phyloP scores from a whole-genome alignment of 2,797 vertebrate genomes.

The Sebastes oblongus region DNA sequence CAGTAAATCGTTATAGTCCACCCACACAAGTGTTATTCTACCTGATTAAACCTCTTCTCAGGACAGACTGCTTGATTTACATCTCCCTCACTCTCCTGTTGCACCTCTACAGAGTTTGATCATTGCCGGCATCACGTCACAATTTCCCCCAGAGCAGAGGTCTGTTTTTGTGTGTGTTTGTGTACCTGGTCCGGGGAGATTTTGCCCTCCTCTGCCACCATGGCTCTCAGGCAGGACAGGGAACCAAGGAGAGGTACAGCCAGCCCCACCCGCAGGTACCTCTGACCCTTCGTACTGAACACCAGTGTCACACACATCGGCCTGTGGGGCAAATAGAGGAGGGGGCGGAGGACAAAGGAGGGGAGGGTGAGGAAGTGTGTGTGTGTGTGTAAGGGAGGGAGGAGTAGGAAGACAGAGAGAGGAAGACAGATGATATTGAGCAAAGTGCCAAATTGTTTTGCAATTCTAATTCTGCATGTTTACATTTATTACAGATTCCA shows the following conservation, averaged over 20 bases:
- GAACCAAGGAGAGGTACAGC: constrained; percentile 89
- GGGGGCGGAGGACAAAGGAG: background rate
- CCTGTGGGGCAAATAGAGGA: constrained; percentile 68
- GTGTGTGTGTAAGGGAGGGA: background rate
- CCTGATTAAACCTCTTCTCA: background rate
- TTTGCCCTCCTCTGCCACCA: constrained; percentile 89
- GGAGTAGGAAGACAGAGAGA: background rate
- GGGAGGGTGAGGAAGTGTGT: background rate
- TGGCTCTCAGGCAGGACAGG: constrained; percentile 84
- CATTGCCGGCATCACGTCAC: background rate
- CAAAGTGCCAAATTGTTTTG: constrained; percentile 10
- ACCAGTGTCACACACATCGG: constrained; percentile 90
- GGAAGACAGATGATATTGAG: background rate
- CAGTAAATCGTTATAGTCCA: background rate
- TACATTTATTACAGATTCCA: constrained; percentile 19
- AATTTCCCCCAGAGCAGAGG: background rate
- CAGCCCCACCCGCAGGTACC: constrained; percentile 88
- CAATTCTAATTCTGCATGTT: constrained; percentile 12
- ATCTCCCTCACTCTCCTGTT: background rate
- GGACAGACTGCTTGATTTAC: background rate
- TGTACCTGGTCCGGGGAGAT: constrained; percentile 87
- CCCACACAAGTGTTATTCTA: background rate
- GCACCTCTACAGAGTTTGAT: background rate
- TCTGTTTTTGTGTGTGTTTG: background rate
- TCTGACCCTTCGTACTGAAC: constrained; percentile 86